A percentile compares a stretch with the other conserved stretches of the same genome.
Evolutionary conservation across 2,797 vertebrate species (phyloP).

Genomic region (Sardinella longiceps): DNA sequence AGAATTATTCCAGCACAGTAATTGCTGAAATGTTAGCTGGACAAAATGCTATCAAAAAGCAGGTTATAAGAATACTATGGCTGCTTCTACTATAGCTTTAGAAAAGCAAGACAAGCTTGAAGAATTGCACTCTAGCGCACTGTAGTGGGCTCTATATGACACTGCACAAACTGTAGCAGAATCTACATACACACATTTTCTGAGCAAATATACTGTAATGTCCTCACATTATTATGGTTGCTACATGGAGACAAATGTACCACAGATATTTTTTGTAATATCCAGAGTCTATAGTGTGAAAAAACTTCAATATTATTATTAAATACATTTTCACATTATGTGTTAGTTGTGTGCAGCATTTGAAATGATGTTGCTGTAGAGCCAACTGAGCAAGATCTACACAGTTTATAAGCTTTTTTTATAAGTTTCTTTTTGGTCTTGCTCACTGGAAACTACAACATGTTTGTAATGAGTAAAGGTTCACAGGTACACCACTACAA

Average conservation of each 20-base stretch:
- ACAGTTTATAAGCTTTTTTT: neutral
- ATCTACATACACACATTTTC: constrained; percentile 5
- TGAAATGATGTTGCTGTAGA: neutral
- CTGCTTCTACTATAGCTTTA: neutral
- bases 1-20: neutral
- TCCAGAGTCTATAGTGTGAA: neutral
- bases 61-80: neutral
- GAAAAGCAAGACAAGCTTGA: neutral
- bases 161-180: constrained; percentile 7
- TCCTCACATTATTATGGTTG: constrained; percentile 15
- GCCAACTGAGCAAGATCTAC: neutral
- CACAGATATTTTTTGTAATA: neutral
- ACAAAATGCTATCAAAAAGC: neutral
- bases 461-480: constrained; percentile 12
- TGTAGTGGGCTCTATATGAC: neutral
- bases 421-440: constrained; percentile 9
- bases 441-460: neutral
- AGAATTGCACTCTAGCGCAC: neutral
- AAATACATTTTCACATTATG: constrained; percentile 15
- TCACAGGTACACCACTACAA: neutral
- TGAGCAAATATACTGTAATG: neutral
- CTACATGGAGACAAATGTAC: neutral
- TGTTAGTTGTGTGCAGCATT: constrained; percentile 11
- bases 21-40: constrained; percentile 9
- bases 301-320: neutral